phyloP scores from a whole-genome alignment of 2,113 vertebrate genomes.

The Pogona vitticeps region DNA sequence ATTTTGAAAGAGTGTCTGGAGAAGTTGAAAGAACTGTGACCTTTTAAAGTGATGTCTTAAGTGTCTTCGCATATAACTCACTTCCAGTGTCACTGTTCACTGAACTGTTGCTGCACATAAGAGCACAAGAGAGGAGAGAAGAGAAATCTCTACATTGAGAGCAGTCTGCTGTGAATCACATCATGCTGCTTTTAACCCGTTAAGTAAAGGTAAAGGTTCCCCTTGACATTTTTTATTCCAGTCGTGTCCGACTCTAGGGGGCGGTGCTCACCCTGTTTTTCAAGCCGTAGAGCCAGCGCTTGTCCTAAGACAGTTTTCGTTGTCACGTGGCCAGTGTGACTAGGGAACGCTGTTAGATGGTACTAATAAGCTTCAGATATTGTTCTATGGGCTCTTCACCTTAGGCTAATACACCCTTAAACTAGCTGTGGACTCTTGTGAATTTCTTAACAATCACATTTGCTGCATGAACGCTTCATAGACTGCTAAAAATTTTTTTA shows the following conservation, averaged over 20 bases:
- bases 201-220: too few species aligned
- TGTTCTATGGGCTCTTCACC: background rate
- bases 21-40: slow-evolving; percentile 41
- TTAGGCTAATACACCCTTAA: slow-evolving; percentile 6
- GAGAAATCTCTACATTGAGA: background rate
- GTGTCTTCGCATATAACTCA: background rate
- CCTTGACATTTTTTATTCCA: too few species aligned
- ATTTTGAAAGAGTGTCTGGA: slow-evolving; percentile 8
- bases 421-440: background rate
- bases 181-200: slow-evolving; percentile 34
- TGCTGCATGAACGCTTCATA: slow-evolving; percentile 19
- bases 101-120: background rate
- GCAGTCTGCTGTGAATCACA: slow-evolving; percentile 4
- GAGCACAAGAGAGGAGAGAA: background rate
- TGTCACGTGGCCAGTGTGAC: too few species aligned
- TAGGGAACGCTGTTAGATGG: too few species aligned
- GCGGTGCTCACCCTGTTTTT: too few species aligned
- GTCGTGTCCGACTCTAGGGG: too few species aligned
- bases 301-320: too few species aligned
- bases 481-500: background rate
- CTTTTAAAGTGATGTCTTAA: slow-evolving; percentile 15
- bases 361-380: slow-evolving; percentile 59
- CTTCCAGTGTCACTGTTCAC: slow-evolving; percentile 16
- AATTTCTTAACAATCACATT: slow-evolving; percentile 12
- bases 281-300: too few species aligned